Evolutionary conservation across 2,113 vertebrate species (phyloP), one percentile per base, ranked within the genome.

Genomic region (Andinoacara biseriatus): DNA sequence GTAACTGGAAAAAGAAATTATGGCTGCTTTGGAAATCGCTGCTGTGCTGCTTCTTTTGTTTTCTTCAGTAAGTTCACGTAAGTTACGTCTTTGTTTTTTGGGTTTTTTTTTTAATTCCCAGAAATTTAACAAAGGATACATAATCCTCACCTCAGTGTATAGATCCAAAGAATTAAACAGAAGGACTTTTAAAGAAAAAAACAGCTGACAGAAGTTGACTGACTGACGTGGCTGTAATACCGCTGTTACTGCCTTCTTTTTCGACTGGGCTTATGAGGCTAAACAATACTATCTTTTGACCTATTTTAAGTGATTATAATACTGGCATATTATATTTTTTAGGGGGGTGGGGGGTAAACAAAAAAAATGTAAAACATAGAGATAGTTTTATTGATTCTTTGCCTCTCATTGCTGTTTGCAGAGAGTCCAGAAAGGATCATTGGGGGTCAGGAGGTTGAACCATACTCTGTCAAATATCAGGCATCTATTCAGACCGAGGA

Each of bases 391-490:
- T 43, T 58, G 24, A 63, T 54, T 31, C 3, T 3, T 13, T 14
- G 3, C 2, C 13, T 54, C 0, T 40, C 58, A 0, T 52, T 7
- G 1, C 13, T 40, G 24, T 74, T 10, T 52, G 18, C 84, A 96
- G 93, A 75, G 24, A 56, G 57, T 54, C 5, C 69, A 33, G 7
- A 7, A 7, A 94, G 94, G 83, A 96, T 96, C 74, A 95, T 96
- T 6, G 95, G 95, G 5, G 95, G 95, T 57, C 89, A 94, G 14
- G 94, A 94, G 82, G 96, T 96, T 4, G 0, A 1, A 10, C 93
- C 93, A 0, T 91, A 95, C 78, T 95, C 95, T 2, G 86, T 95
- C 49, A 93, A 92, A 46, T 94, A 92, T 58, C 95, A 95, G 80
- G 94, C 59, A 0, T 95, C 95, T 2, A 10, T 96, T 58, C 94